Evolutionary conservation across 2,888 invertebrate genomes (phyloP).

Genomic region (Rhingia rostrata): DNA sequence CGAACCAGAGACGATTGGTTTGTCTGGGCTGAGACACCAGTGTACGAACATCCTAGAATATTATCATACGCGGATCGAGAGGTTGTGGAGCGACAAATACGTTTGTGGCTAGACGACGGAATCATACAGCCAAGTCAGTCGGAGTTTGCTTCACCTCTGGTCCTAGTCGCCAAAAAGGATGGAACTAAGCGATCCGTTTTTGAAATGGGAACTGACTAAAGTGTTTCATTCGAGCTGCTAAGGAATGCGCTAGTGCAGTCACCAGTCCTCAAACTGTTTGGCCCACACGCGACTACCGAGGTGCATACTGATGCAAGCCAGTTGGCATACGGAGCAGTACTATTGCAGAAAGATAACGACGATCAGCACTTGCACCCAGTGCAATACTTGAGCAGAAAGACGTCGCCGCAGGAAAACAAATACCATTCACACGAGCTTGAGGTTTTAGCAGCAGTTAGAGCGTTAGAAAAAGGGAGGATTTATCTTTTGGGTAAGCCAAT

Average conservation of each 20-base stretch:
- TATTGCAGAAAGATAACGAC: constrained; percentile 67
- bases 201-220: constrained; percentile 27
- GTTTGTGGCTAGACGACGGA: constrained; percentile 77
- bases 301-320: constrained; percentile 72
- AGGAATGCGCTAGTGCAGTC: no score
- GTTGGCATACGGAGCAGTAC: constrained; percentile 64
- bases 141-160: constrained; percentile 77
- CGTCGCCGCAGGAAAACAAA: constrained; percentile 75
- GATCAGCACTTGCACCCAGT: constrained; percentile 67
- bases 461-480: constrained; percentile 66
- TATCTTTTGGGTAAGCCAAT: constrained; percentile 31
- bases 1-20: no score
- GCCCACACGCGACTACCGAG: constrained; percentile 59
- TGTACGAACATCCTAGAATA: constrained; percentile 22
- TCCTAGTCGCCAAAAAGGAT: constrained; percentile 75
- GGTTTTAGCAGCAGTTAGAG: constrained; percentile 69
- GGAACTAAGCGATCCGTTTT: no score
- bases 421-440: constrained; percentile 75
- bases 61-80: constrained; percentile 39
- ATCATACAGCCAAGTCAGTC: constrained; percentile 78
- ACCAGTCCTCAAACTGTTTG: constrained; percentile 64
- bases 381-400: constrained; percentile 75
- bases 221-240: constrained; percentile 43
- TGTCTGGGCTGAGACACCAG: constrained; percentile 4
- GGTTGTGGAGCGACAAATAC: constrained; percentile 76